Percentiles rank a stretch among this genome's conserved stretches.
Evolutionary conservation across 2,888 invertebrate species (phyloP).

Genomic region (Spicauda simplicius): DNA sequence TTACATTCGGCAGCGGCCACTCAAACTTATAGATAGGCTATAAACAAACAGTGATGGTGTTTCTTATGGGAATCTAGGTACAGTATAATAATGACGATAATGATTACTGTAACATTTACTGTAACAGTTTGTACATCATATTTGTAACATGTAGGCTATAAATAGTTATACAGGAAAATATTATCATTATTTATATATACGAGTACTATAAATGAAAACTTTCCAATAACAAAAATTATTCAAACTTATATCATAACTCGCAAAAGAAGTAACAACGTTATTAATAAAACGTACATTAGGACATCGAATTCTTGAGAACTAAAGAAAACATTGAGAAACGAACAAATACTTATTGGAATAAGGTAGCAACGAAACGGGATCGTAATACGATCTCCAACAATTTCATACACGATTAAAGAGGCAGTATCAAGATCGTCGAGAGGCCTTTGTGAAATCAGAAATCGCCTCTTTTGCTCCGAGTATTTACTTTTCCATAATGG

Average conservation of each 20-base stretch:
- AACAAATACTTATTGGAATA: constrained; percentile 7
- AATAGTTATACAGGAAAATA: too few relatives aligned
- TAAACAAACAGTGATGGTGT: too few relatives aligned
- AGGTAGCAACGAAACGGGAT: constrained; percentile 18
- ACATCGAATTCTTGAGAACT: background rate
- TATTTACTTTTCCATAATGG: constrained; percentile 39
- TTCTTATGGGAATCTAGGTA: too few relatives aligned
- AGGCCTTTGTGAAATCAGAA: constrained; percentile 40
- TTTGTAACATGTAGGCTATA: too few relatives aligned
- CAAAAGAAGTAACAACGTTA: background rate
- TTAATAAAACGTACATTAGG: background rate
- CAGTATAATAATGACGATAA: too few relatives aligned
- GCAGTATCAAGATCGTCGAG: constrained; percentile 39
- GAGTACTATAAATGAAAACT: too few relatives aligned
- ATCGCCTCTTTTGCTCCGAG: constrained; percentile 30
- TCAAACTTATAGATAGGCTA: too few relatives aligned
- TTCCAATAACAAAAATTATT: background rate
- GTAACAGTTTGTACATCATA: too few relatives aligned
- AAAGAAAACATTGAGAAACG: constrained; percentile 3
- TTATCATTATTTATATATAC: too few relatives aligned
- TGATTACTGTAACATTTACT: too few relatives aligned
- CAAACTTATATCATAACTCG: background rate
- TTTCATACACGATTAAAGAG: constrained; percentile 36
- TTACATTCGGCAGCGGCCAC: too few relatives aligned
- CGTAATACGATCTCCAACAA: constrained; percentile 26